Evolutionary conservation across 2,888 invertebrate genomes (phyloP).

Genomic region (Eristalis intricaria): DNA sequence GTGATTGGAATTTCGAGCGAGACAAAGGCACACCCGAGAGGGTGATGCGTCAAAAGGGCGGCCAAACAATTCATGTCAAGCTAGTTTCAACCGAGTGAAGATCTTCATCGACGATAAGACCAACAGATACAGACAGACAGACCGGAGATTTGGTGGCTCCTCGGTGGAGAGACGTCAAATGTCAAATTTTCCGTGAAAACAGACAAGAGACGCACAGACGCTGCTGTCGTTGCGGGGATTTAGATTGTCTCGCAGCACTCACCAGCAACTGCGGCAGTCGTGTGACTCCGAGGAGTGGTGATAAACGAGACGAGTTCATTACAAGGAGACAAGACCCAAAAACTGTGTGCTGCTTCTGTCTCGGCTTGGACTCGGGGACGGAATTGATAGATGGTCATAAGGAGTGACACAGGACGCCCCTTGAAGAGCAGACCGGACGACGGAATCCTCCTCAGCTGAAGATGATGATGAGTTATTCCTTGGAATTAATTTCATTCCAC

Average conservation of each 20-base stretch:
- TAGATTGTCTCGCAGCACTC: background rate
- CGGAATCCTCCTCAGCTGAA: background rate
- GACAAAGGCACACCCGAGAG: background rate
- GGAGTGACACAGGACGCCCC: constrained; percentile 49
- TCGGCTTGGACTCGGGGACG: no score
- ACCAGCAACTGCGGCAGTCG: background rate
- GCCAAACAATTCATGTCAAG: constrained; percentile 46
- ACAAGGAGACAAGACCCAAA: no score
- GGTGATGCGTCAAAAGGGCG: background rate
- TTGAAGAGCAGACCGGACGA: background rate
- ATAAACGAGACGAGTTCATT: background rate
- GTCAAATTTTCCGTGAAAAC: background rate
- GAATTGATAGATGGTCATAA: constrained; percentile 62
- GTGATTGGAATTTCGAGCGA: constrained; percentile 51
- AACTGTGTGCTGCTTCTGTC: no score
- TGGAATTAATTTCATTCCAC: constrained; percentile 58
- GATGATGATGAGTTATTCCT: constrained; percentile 7
- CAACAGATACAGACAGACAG: background rate
- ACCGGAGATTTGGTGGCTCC: background rate
- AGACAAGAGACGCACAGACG: background rate
- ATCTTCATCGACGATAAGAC: constrained; percentile 52
- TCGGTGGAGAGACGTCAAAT: background rate
- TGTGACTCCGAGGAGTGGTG: background rate
- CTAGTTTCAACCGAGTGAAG: constrained; percentile 34
- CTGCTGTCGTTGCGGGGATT: background rate